phyloP scores from a whole-genome alignment of 2,113 vertebrate genomes.

The Hippocampus mohnikei region DNA sequence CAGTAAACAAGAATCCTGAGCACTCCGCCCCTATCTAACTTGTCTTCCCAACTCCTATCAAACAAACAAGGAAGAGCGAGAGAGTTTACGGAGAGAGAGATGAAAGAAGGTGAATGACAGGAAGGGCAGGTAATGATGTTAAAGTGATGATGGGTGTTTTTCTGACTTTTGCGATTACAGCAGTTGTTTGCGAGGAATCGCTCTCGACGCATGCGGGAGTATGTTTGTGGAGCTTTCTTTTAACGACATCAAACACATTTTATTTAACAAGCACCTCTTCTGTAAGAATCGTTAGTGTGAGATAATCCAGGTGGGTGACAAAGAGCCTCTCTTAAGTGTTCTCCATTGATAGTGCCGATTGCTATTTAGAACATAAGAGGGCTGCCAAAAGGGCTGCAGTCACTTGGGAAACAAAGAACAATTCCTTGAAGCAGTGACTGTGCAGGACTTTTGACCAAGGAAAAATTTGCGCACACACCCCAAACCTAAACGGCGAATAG shows the following conservation, averaged over 20 bases:
- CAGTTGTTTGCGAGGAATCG: constrained; percentile 28
- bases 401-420: constrained; percentile 1
- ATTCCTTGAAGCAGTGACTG: constrained; percentile 1
- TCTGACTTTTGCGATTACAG: constrained; percentile 31
- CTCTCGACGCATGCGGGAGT: constrained; percentile 18
- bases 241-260: constrained; percentile 28
- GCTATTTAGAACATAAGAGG: constrained; percentile 5
- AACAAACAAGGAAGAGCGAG: constrained; percentile 43
- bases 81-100: constrained; percentile 36
- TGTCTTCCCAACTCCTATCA: constrained; percentile 55
- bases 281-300: constrained; percentile 18
- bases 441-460: constrained; percentile 4
- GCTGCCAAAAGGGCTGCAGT: not conserved
- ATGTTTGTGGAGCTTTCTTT: constrained; percentile 25
- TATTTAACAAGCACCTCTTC: constrained; percentile 37
- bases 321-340: constrained; percentile 20
- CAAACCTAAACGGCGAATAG: constrained; percentile 22
- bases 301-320: constrained; percentile 31
- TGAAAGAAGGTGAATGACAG: constrained; percentile 42
- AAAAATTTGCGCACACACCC: not conserved
- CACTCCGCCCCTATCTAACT: constrained; percentile 48
- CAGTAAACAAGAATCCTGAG: constrained; percentile 61
- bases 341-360: constrained; percentile 7
- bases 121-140: constrained; percentile 33
- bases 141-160: constrained; percentile 36